Evolutionary conservation across 1,140 invertebrate genomes (phyloP), one percentile per base, ranked within the genome.

Genomic region (Rhyacophila brunnea): DNA sequence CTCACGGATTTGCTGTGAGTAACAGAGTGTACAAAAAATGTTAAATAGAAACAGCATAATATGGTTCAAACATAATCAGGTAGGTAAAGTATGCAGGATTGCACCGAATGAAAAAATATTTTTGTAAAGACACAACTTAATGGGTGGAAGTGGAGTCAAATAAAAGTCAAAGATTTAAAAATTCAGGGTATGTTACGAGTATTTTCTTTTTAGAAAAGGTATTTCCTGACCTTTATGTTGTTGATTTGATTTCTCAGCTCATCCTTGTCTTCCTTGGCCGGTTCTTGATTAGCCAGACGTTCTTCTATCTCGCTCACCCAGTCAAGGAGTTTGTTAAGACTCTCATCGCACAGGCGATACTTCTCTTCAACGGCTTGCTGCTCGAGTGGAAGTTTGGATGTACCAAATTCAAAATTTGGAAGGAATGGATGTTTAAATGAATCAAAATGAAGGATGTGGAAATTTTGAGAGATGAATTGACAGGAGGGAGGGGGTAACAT

Each of bases 331-430:
- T 92, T 91, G 34, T 85, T 86, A 36, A 95, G 77, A 42, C 85
- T 88, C 68, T 93, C 90, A 73, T 90, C 90, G 77, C 88, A 96
- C 67, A 90, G 83, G 74, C 87, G 91, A 82, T 95, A 97, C 72
- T 95, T 93, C 70, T 95, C 93, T 76, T 95, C 90, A 64, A 95
- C 88, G 67, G 92, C 92, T 91, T 93, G 90, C 93, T 96, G 82
- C 62, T 28, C 23, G 52, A 32, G 53, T 44, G 36, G 36, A 11
- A 42, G 78, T 62, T 75, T 71, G 64, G 48, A 34, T 20, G 46
- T 15, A 19, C 32, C 44, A 1, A 46, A 46, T 20, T 1, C 11
- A 20, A 20, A 11, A 46, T 20, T 19, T 4, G 15, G 28, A 48
- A 34, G n/a, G 20, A 19, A 4, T 10, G 20, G 19, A 19, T 4